These are phyloP conservation scores for Chouioia cunea DNA, from an alignment of 2,888 invertebrate species.

Conservation along the genomic window DNA sequence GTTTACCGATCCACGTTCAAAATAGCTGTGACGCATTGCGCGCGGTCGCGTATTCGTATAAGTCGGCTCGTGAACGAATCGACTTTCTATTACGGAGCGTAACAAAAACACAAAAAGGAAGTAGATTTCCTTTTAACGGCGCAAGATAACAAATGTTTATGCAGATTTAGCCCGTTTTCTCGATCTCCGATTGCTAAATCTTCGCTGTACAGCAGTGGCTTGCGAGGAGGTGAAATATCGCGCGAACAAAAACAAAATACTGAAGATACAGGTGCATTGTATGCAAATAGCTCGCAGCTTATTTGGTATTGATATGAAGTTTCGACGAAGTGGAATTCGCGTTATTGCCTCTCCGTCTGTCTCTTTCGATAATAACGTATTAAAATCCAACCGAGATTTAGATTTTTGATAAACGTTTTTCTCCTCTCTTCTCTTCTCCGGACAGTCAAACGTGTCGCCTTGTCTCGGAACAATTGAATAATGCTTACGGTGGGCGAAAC, in stretches of 20 bases:
- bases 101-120: too few relatives aligned
- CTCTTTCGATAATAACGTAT: constrained; percentile 9
- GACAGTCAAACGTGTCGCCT: too few relatives aligned
- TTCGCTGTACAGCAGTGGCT: background rate
- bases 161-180: constrained; percentile 16
- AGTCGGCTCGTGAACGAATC: too few relatives aligned
- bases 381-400: background rate
- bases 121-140: too few relatives aligned
- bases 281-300: constrained; percentile 34
- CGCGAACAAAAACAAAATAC: constrained; percentile 33
- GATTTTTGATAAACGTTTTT: too few relatives aligned
- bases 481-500: too few relatives aligned
- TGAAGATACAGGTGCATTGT: constrained; percentile 43
- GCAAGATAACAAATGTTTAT: constrained; percentile 19
- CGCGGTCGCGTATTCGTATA: too few relatives aligned
- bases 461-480: too few relatives aligned
- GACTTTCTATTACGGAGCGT: too few relatives aligned
- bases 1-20: too few relatives aligned
- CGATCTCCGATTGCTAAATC: constrained; percentile 31
- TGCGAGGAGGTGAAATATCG: constrained; percentile 24
- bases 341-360: constrained; percentile 21
- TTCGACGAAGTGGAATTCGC: constrained; percentile 32
- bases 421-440: too few relatives aligned
- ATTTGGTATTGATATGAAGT: constrained; percentile 43
- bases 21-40: too few relatives aligned